phyloP scores from a whole-genome alignment of 2,113 vertebrate species.

The Sterrhoptilus dennistouni region DNA sequence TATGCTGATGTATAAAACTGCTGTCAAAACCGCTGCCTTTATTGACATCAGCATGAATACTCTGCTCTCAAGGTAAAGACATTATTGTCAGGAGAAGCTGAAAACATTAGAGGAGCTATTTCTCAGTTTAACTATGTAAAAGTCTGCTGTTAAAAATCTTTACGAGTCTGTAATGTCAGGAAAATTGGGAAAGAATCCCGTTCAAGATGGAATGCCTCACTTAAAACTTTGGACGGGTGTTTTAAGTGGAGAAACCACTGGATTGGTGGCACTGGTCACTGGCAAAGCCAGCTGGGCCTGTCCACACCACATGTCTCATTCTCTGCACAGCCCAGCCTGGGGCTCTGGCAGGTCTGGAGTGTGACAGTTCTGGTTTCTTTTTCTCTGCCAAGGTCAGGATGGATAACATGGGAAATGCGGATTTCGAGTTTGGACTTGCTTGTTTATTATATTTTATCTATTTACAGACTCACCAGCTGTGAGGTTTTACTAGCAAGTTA shows the following conservation, averaged over 20 bases:
- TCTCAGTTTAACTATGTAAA: not conserved
- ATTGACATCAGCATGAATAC: constrained; percentile 10
- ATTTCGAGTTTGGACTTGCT: too few species aligned
- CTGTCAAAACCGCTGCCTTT: constrained; percentile 45
- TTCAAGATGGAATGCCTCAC: accelerated
- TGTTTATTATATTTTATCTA: too few species aligned
- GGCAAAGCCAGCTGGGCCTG: not conserved
- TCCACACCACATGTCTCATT: accelerated
- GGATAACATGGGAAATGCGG: too few species aligned
- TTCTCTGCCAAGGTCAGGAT: too few species aligned
- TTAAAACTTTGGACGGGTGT: not conserved
- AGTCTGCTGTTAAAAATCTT: not conserved
- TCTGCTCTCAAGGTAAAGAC: not conserved
- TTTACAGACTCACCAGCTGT: too few species aligned
- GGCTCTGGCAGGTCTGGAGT: accelerated
- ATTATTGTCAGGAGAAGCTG: constrained; percentile 6
- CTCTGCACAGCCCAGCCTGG: not conserved
- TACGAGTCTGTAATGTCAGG: not conserved
- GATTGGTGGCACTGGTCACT: not conserved
- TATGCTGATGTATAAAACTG: constrained; percentile 15
- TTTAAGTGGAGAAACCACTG: not conserved
- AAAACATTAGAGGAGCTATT: not conserved
- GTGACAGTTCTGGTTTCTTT: too few species aligned
- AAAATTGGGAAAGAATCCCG: not conserved
- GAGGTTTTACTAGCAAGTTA: too few species aligned